Conservation (phyloP, 2,888 invertebrate genomes). For the Drosophila imparisetae region DNA sequence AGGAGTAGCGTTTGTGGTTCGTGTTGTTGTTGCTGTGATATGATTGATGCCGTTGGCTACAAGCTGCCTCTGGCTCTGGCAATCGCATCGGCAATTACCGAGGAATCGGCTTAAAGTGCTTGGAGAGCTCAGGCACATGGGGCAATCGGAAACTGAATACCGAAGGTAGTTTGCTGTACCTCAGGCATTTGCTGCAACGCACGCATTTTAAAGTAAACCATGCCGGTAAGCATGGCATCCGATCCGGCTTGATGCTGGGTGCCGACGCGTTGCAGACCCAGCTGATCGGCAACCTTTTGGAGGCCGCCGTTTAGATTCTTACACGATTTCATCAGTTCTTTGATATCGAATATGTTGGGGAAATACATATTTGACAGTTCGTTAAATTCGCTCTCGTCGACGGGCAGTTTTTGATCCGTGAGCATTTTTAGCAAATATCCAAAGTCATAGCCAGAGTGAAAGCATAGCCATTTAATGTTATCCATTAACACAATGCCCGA, state of each 20-base stretch:
- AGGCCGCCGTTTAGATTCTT: constrained; percentile 99
- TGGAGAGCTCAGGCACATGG: constrained; percentile 58
- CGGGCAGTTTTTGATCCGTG: constrained; percentile 97
- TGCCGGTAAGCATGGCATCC: constrained; percentile 98
- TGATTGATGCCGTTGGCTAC: constrained; percentile 6
- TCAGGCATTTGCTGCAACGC: constrained; percentile 88
- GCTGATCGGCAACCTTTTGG: constrained; percentile 97
- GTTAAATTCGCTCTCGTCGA: constrained; percentile 98
- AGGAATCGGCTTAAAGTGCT: constrained; percentile 54
- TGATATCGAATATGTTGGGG: constrained; percentile 99
- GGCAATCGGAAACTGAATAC: constrained; percentile 79
- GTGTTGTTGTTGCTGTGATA: constrained; percentile 26
- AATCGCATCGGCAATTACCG: background rate
- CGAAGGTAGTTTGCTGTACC: constrained; percentile 67
- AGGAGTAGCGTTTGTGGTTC: background rate
- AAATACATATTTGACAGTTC: constrained; percentile 96
- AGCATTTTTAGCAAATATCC: constrained; percentile 98
- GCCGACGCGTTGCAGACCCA: constrained; percentile 96
- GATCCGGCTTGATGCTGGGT: constrained; percentile 99
- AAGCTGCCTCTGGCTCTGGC: background rate
- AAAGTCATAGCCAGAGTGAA: constrained; percentile 99
- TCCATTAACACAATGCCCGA: constrained; percentile 98
- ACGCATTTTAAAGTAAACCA: constrained; percentile 99
- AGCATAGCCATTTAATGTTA: constrained; percentile 98
- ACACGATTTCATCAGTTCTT: constrained; percentile 99